phyloP scores from a whole-genome alignment of 1,140 invertebrate genomes.

The Contarinia nasturtii region DNA sequence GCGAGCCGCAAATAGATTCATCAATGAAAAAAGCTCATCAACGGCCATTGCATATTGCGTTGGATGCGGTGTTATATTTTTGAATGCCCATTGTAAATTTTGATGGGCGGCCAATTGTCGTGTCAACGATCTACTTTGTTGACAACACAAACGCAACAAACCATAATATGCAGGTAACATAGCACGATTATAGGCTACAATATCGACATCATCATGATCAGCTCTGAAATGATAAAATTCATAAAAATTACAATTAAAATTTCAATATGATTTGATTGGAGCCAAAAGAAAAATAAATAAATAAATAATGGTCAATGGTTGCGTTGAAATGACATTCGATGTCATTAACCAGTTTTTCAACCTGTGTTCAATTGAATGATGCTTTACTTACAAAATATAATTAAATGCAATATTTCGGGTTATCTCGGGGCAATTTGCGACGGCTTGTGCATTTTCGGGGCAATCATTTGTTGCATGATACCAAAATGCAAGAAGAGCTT shows the following conservation, averaged over 20 bases:
- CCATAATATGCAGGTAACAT: conserved; percentile 94
- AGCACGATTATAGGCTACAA: conserved; percentile 76
- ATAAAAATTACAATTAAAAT: conserved; percentile 4
- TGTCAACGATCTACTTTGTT: conserved; percentile 67
- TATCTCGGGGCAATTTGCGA: conserved; percentile 60
- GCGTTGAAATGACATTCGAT: background rate
- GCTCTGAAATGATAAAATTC: conserved; percentile 43
- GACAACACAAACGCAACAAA: conserved; percentile 70
- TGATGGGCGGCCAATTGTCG: conserved; percentile 75
- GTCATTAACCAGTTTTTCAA: background rate
- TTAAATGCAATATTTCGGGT: conserved; percentile 79
- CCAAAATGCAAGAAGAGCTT: conserved; percentile 81
- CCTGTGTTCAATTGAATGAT: background rate
- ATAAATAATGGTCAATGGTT: background rate
- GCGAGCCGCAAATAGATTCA: conserved; percentile 61
- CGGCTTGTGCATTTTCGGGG: conserved; percentile 75
- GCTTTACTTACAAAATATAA: conserved; percentile 71
- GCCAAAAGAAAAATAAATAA: background rate
- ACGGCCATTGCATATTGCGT: conserved; percentile 80
- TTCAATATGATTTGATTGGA: too few species aligned
- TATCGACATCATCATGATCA: conserved; percentile 89
- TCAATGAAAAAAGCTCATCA: conserved; percentile 69
- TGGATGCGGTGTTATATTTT: conserved; percentile 85
- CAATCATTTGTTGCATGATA: conserved; percentile 81
- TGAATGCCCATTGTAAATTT: conserved; percentile 91